Base-by-base conservation (phyloP, 1,140 invertebrate species). In the Meloidogyne hapla region DNA sequence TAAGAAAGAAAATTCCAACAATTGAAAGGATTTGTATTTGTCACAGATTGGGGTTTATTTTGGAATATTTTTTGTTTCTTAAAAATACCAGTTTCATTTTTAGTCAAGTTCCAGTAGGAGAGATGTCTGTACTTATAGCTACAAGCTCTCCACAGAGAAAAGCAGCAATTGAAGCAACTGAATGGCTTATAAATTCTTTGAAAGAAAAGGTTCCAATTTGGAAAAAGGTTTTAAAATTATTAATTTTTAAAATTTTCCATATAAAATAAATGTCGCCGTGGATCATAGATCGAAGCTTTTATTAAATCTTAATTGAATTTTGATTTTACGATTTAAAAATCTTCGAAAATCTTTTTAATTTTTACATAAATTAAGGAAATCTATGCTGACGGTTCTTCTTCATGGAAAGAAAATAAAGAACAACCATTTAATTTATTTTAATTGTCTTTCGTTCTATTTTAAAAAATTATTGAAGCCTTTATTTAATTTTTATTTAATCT, bases 201-300 rank as follows among this genome's bases (percentile, higher is more conserved):
- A 98, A 98, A 89, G 90, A 91, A 61, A 90, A 88, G 15, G 94
- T 96, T 64, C 94, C 95, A 2, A 94, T 98, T 75, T 98, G 95
- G 94, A 98, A 69, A 33, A 33, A 33, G 28, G 28, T 33, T 69
- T 26, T 5, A 40, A 21, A 69, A n/a, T 26, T 33, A 69, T n/a
- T n/a, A n/a, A n/a, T n/a, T n/a, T n/a, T n/a, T n/a, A n/a, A n/a
- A n/a, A n/a, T n/a, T n/a, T n/a, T n/a, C n/a, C n/a, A n/a, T n/a
- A n/a, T n/a, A n/a, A n/a, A n/a, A n/a, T n/a, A n/a, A n/a, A n/a
- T n/a, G n/a, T n/a, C n/a, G n/a, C n/a, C n/a, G n/a, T n/a, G n/a
- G n/a, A n/a, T n/a, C n/a, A n/a, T n/a, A n/a, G n/a, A n/a, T n/a
- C n/a, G n/a, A n/a, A n/a, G n/a, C n/a, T n/a, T n/a, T n/a, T n/a